Percentiles rank a stretch among this genome's conserved stretches.
Evolutionary conservation across 2,113 vertebrate species (phyloP).

Genomic region (Hiodon tergisus): DNA sequence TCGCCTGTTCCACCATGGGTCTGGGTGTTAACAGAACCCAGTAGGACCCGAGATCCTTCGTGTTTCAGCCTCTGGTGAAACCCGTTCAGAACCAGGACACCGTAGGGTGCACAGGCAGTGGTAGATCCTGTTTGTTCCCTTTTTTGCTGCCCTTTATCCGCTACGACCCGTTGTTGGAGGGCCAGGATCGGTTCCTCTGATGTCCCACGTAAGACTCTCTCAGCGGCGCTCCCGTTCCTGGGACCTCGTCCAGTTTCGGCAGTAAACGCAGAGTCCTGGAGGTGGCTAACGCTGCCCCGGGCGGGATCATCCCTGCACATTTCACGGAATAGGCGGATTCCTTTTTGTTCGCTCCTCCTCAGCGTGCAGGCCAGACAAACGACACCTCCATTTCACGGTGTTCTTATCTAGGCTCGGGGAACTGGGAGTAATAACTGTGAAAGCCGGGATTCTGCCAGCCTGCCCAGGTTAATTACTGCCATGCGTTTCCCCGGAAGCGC

Average conservation of each 20-base stretch:
- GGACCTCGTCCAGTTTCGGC: too few species aligned
- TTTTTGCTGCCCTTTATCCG: too few species aligned
- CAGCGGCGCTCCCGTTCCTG: background rate
- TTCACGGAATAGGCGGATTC: background rate
- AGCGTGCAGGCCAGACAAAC: conserved; percentile 32
- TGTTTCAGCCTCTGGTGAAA: too few species aligned
- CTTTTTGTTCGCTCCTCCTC: conserved; percentile 14
- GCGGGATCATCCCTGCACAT: background rate
- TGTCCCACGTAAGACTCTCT: background rate
- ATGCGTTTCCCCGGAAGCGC: conserved; percentile 9
- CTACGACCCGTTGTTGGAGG: too few species aligned
- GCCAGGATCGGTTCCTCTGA: too few species aligned
- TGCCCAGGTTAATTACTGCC: conserved; percentile 25
- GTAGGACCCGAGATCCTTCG: too few species aligned
- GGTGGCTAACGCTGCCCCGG: too few species aligned
- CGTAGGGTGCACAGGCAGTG: too few species aligned
- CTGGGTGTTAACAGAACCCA: conserved; percentile 9
- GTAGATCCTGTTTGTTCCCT: too few species aligned
- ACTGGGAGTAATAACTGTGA: conserved; percentile 42
- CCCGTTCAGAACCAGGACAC: too few species aligned
- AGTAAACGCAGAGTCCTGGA: too few species aligned
- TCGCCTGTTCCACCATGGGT: background rate
- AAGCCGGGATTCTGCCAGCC: conserved; percentile 37
- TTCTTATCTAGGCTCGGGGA: conserved; percentile 44
- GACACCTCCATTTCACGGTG: conserved; percentile 33